A percentile compares a stretch with the other conserved stretches of the same genome.
Evolutionary conservation across 1,140 invertebrate species (phyloP).

Genomic region (Rhyzopertha dominica): DNA sequence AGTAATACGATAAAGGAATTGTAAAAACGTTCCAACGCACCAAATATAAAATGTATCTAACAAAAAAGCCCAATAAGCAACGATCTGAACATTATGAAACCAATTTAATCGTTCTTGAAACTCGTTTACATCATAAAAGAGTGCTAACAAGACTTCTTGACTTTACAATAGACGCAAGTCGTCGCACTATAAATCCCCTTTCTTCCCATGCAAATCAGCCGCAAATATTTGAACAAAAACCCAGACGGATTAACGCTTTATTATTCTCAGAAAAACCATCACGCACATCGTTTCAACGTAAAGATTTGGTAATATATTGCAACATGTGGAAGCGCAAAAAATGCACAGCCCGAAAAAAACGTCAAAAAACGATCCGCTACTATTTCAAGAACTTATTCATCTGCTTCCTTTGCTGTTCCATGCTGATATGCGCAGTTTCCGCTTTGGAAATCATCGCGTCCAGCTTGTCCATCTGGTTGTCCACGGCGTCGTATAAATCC

Average conservation of each 20-base stretch:
- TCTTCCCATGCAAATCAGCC: too few species aligned
- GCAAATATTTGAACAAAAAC: too few species aligned
- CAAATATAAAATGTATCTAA: too few species aligned
- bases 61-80: too few species aligned
- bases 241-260: conserved; percentile 1
- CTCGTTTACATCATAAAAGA: conserved; percentile 8
- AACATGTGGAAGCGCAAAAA: neutral
- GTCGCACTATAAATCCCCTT: neutral
- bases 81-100: too few species aligned
- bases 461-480: conserved; percentile 57
- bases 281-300: neutral
- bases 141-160: conserved; percentile 6
- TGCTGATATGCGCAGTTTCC: conserved; percentile 60
- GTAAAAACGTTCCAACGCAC: neutral
- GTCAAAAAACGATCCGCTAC: conserved; percentile 18
- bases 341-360: conserved; percentile 1
- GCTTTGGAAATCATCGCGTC: conserved; percentile 60
- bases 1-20: conserved; percentile 5
- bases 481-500: conserved; percentile 45
- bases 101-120: conserved; percentile 13
- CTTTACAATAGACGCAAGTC: neutral
- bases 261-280: conserved; percentile 6
- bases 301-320: neutral
- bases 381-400: conserved; percentile 64
- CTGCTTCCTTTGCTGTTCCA: conserved; percentile 66